Evolutionary conservation across 35 echinoderm and acorn worm genomes (phyloP).

Genomic region (Eucidaris tribuloides): DNA sequence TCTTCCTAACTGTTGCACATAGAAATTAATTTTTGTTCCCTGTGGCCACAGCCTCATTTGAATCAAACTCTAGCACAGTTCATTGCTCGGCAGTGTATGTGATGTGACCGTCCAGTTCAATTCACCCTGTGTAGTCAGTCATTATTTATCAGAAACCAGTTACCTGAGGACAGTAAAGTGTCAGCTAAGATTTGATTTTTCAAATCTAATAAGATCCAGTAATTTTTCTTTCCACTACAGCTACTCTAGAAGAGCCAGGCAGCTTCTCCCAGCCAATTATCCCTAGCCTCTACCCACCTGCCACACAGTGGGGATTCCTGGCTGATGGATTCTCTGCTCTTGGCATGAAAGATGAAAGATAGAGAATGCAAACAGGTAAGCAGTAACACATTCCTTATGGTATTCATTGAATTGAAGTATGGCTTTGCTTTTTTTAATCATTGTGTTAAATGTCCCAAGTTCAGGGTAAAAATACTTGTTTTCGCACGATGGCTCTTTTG

Average conservation of each 20-base stretch:
- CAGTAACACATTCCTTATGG: too few species aligned
- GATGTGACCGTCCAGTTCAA: background rate
- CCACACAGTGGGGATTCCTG: conserved; percentile 61
- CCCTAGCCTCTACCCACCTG: conserved; percentile 31
- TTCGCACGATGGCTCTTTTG: too few species aligned
- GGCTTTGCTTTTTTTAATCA: too few species aligned
- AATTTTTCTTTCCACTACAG: background rate
- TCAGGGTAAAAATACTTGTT: too few species aligned
- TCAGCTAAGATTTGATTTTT: background rate
- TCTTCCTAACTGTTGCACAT: too few species aligned
- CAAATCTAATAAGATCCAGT: background rate
- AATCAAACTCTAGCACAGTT: too few species aligned
- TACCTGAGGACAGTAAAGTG: background rate
- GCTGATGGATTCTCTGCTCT: conserved; percentile 77
- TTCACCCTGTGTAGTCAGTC: background rate
- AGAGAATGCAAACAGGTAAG: conserved; percentile 98
- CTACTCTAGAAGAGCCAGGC: conserved; percentile 86
- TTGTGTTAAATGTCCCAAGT: too few species aligned
- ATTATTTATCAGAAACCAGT: background rate
- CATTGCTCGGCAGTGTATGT: background rate
- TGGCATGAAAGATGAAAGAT: conserved; percentile 96
- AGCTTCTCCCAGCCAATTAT: conserved; percentile 78
- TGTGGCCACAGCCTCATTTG: too few species aligned
- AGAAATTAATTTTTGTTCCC: too few species aligned
- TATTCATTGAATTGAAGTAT: too few species aligned